These are phyloP conservation scores for Ruditapes philippinarum DNA, from an alignment of 1,140 invertebrate species.

Conservation along the genomic window DNA sequence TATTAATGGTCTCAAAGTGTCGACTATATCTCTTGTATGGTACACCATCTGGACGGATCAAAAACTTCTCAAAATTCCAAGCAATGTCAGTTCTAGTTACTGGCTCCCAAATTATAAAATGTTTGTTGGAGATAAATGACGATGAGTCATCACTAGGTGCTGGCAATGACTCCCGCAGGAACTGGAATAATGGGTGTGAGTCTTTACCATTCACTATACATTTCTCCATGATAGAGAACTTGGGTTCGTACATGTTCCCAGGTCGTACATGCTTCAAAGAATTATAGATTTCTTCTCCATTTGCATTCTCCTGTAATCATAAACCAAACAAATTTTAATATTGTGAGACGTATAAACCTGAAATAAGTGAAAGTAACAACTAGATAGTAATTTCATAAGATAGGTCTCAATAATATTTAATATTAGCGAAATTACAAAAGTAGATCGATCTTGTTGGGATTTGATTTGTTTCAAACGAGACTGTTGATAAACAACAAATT, in stretches of 20 bases:
- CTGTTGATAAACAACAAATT: too few species aligned
- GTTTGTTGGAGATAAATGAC: constrained; percentile 69
- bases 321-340: too few species aligned
- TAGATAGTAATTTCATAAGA: too few species aligned
- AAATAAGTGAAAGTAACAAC: too few species aligned
- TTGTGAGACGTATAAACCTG: too few species aligned
- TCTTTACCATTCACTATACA: constrained; percentile 89
- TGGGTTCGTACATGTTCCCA: constrained; percentile 88
- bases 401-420: too few species aligned
- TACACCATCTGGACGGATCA: constrained; percentile 79
- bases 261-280: constrained; percentile 88
- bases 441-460: too few species aligned
- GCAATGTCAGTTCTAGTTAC: constrained; percentile 78
- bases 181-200: constrained; percentile 89
- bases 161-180: constrained; percentile 87
- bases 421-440: too few species aligned
- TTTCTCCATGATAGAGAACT: constrained; percentile 88
- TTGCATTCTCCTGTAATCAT: constrained; percentile 88
- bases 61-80: constrained; percentile 83
- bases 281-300: constrained; percentile 88
- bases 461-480: too few species aligned
- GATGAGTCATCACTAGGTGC: constrained; percentile 77
- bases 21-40: constrained; percentile 87
- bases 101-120: constrained; percentile 78
- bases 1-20: constrained; percentile 79